Evolutionary conservation across 2,797 vertebrate genomes (phyloP), one percentile per base, ranked within the genome.

Genomic region (Otus scops): DNA sequence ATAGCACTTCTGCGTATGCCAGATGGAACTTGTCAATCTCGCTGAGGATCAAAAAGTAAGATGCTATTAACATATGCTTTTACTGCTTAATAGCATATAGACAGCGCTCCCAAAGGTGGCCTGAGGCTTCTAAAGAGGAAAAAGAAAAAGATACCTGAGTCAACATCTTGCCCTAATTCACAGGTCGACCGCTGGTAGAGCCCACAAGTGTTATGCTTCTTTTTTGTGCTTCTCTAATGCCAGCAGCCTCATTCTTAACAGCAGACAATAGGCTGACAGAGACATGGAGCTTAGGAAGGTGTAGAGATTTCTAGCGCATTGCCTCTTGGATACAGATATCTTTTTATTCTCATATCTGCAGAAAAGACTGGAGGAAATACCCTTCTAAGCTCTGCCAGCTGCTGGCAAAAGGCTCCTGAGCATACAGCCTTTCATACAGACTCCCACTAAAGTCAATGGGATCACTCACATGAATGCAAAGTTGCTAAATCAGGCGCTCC

Each of bases 121-220:
- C 30, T n/a, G 13, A 65, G 34, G 65, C 59, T 91, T 91, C 65
- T 51, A 73, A 91, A 78, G 50, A 67, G 32, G 30, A 12, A 23
- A n/a, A 65, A 60, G 53, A 53, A 81, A 59, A 61, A 48, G 28
- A 74, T 43, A 85, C 45, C 34, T 54, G 32, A 71, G n/a, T 84
- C 93, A 95, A 78, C 79, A 94, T 67, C 73, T 36, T 95, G 83
- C 85, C 76, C 65, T 92, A 93, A 96, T 92, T 95, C 93, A 91
- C 79, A 92, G 59, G 47, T 75, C 76, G 88, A n/a, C 85, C 2
- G 30, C 76, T 84, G 75, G 50, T 23, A 78, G 59, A 91, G 85
- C 71, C 59, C 73, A 75, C 75, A 87, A 88, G n/a, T 47, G 41
- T 78, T 83, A 81, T 1, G 1, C 43, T 78, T 64, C 54, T 80